Conservation (phyloP, 2,888 invertebrate species). For the Dromius quadrimaculatus region DNA sequence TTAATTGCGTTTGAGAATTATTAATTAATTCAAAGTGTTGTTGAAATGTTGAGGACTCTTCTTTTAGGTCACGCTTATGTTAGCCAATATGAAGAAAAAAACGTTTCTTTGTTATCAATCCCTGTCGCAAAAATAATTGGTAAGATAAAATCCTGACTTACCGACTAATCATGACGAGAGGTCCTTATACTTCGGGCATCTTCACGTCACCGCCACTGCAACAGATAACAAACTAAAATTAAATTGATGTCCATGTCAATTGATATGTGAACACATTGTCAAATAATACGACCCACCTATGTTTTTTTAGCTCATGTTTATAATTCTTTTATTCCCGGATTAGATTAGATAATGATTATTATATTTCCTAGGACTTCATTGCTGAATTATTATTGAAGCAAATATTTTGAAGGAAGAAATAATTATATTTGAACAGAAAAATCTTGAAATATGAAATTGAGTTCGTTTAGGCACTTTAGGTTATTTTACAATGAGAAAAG, state of each 20-base stretch:
- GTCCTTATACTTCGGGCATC: constrained; percentile 22
- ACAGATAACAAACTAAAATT: constrained; percentile 49
- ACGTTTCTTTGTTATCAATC: too few species aligned
- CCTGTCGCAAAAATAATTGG: neutral
- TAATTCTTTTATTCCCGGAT: constrained; percentile 41
- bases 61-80: too few species aligned
- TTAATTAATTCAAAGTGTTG: too few species aligned
- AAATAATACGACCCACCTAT: constrained; percentile 38
- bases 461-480: too few species aligned
- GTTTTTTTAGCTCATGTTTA: constrained; percentile 44
- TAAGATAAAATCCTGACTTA: constrained; percentile 25
- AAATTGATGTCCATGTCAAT: constrained; percentile 35
- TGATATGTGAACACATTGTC: constrained; percentile 29
- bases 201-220: constrained; percentile 42
- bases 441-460: too few species aligned
- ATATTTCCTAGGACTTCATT: constrained; percentile 18
- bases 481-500: too few species aligned
- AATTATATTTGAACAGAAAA: too few species aligned
- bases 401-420: neutral
- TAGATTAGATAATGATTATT: constrained; percentile 48
- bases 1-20: too few species aligned
- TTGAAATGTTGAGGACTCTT: too few species aligned
- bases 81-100: too few species aligned
- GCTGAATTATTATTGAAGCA: constrained; percentile 1
- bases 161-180: constrained; percentile 43